Base-by-base conservation (phyloP, 2,888 invertebrate species). In the Drosophila anomelani region DNA sequence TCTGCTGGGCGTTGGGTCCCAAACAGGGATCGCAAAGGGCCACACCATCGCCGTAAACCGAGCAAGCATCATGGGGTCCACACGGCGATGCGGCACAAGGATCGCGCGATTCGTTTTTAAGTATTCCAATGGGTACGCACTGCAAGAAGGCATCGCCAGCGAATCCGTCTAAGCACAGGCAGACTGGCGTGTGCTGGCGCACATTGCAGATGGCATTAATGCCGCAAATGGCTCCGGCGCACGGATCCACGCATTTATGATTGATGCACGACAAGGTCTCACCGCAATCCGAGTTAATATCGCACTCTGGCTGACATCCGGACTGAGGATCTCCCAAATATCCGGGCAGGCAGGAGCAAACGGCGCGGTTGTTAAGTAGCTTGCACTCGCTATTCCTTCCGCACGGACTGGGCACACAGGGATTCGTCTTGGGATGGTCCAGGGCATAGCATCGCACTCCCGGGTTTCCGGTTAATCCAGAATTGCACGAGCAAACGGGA, bases 81-180 rank as follows among this genome's bases (percentile, higher is more conserved):
- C 97, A 97, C 1, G 96, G 96, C 75, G 96, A 96, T 13, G 96
- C 96, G n/a, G 93, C 91, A 86, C 97, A 97, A 10, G 96, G 96
- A 89, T 94, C 94, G 51, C 93, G 93, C 4, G 95, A 95, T 0
- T 94, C 92, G 87, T 96, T 96, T 57, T 94, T 94, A 6, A 94
- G 88, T 39, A 94, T 93, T 61, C 94, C 93, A 55, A 94, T 76
- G 38, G 92, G 92, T 70, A 95, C 93, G 91, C 97, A 97, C 89
- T 96, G 96, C 71, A 95, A 94, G 88, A 96, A 95, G 23, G 97
- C 95, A 93, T 97, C 96, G 63, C 97, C 98, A 73, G 95, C 95
- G 88, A 95, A 96, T 58, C 96, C 96, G 74, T 95, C 94, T 44
- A 95, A 94, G 90, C 97, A 98, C 53, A 94, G 93, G 90, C 97